Evolutionary conservation across 2,888 invertebrate species (phyloP).

Genomic region (Schizaphis graminum): DNA sequence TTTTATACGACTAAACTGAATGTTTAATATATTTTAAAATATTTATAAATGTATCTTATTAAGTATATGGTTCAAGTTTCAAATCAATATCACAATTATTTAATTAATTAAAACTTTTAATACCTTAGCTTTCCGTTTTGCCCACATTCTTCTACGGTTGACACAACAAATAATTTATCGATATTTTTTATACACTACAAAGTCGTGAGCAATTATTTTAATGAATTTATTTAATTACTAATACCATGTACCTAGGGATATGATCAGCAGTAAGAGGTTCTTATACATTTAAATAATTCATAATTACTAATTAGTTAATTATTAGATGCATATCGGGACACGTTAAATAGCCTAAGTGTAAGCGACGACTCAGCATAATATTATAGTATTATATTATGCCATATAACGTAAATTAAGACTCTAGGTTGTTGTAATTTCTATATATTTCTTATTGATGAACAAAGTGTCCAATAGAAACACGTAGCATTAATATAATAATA

Average conservation of each 20-base stretch:
- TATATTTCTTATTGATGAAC: no score
- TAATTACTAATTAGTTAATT: not conserved
- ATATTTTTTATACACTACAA: not conserved
- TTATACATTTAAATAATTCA: not conserved
- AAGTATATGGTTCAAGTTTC: not conserved
- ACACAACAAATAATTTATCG: not conserved
- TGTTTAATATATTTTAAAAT: not conserved
- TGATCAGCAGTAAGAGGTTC: not conserved
- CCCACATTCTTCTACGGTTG: not conserved
- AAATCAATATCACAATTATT: not conserved
- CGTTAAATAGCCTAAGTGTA: not conserved
- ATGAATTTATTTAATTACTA: not conserved
- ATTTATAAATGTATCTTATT: not conserved
- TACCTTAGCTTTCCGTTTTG: not conserved
- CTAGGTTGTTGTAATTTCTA: no score
- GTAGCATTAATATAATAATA: no score
- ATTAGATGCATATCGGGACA: not conserved
- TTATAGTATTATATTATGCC: no score
- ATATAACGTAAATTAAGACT: no score
- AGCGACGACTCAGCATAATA: no score
- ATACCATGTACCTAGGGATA: not conserved
- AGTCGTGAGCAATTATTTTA: not conserved
- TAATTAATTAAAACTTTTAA: not conserved
- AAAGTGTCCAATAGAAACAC: no score
- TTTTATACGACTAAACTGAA: not conserved